Percentiles rank a stretch among this genome's conserved stretches.
These are phyloP conservation scores for Prinia subflava DNA, from an alignment of 2,113 vertebrate species.

Conservation along the genomic window DNA sequence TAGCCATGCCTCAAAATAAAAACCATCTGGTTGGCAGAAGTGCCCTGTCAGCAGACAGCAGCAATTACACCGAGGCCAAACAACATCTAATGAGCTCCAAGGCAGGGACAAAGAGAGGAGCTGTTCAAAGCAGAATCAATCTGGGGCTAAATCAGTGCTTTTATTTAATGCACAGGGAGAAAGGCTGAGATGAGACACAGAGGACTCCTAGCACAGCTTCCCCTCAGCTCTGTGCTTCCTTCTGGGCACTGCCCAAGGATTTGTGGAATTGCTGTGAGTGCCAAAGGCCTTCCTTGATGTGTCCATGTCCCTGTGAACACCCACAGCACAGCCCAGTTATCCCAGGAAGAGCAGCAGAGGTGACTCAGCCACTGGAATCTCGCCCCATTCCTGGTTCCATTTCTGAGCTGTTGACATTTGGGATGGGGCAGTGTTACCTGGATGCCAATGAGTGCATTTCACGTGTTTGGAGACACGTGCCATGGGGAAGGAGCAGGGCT, in stretches of 20 bases:
- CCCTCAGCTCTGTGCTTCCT: not conserved
- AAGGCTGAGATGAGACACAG: not conserved
- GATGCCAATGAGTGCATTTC: not conserved
- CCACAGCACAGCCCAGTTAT: not conserved
- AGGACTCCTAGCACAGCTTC: not conserved
- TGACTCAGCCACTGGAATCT: not conserved
- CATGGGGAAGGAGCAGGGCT: not conserved
- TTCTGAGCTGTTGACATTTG: not conserved
- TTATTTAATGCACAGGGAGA: not conserved
- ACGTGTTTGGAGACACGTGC: rapidly evolving
- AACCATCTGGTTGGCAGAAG: slow-evolving; percentile 65
- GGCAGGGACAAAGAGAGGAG: slow-evolving; percentile 25
- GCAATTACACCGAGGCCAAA: slow-evolving; percentile 57
- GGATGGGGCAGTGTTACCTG: not conserved
- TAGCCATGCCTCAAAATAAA: slow-evolving; percentile 35
- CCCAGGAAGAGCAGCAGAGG: not conserved
- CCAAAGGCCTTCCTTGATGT: rapidly evolving
- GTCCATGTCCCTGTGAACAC: not conserved
- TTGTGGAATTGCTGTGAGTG: not conserved
- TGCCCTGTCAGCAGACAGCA: slow-evolving; percentile 62
- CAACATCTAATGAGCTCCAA: slow-evolving; percentile 61
- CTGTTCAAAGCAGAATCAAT: slow-evolving; percentile 1
- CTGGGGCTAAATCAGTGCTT: not conserved
- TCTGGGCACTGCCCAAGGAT: not conserved
- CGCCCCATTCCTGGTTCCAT: not conserved